These are phyloP conservation scores for Galerucella pusilla DNA, from an alignment of 2,888 invertebrate species.

Conservation along the genomic window DNA sequence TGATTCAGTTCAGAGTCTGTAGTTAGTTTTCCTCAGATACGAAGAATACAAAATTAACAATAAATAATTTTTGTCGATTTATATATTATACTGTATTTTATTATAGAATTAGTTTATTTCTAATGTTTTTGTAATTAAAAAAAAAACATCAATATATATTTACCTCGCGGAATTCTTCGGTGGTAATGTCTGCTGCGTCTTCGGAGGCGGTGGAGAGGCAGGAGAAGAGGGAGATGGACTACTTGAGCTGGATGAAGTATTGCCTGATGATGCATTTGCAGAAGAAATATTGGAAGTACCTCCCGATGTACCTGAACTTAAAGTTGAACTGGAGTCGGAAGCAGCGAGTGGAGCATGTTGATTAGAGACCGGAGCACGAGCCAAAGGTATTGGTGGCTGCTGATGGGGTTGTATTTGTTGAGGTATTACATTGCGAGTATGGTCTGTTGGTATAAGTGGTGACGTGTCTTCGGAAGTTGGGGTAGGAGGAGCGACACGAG, in stretches of 20 bases:
- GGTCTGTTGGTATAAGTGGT: slow-evolving; percentile 71
- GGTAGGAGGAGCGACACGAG: slow-evolving; percentile 77
- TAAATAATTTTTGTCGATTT: too few species aligned
- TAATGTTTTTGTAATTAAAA: too few species aligned
- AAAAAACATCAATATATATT: slow-evolving; percentile 19
- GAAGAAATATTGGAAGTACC: slow-evolving; percentile 77
- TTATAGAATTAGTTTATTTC: too few species aligned
- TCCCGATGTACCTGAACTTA: slow-evolving; percentile 67
- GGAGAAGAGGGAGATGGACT: slow-evolving; percentile 78
- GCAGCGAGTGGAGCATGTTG: slow-evolving; percentile 54
- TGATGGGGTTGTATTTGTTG: slow-evolving; percentile 53
- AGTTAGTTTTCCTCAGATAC: too few species aligned
- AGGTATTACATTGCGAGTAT: slow-evolving; percentile 63
- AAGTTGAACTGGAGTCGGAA: slow-evolving; percentile 75
- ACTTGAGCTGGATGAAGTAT: slow-evolving; percentile 73
- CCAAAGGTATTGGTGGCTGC: slow-evolving; percentile 48
- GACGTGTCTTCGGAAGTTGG: slow-evolving; percentile 75
- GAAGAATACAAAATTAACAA: too few species aligned
- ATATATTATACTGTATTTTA: too few species aligned
- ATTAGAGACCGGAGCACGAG: slow-evolving; percentile 19
- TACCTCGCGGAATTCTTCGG: slow-evolving; percentile 48
- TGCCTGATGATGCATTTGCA: slow-evolving; percentile 75
- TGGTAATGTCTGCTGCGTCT: slow-evolving; percentile 54
- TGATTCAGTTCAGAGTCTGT: too few species aligned
- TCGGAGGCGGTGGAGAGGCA: slow-evolving; percentile 69